phyloP scores from a whole-genome alignment of 2,113 vertebrate genomes.

The Phoenicopterus ruber region DNA sequence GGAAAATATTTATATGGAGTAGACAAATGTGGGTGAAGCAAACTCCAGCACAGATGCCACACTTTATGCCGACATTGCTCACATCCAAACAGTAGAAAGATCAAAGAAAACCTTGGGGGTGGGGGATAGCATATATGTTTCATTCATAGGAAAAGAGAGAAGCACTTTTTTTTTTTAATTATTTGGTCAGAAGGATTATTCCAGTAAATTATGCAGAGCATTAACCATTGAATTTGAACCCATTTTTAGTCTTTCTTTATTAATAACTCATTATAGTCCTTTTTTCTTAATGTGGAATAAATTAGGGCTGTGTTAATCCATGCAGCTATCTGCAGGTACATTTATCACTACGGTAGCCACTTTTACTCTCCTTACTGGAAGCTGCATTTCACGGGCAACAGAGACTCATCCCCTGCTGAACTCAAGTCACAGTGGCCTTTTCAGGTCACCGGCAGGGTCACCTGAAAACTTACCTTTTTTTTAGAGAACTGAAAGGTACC shows the following conservation, averaged over 20 bases:
- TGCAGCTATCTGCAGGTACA: constrained; percentile 44
- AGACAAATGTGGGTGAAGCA: background rate
- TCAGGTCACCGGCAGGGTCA: background rate
- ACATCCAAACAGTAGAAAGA: background rate
- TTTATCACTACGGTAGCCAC: background rate
- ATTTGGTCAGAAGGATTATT: constrained; percentile 30
- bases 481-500: background rate
- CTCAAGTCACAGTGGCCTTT: background rate
- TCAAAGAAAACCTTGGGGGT: background rate
- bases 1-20: background rate
- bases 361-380: background rate
- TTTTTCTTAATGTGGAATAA: constrained; percentile 40
- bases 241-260: constrained; percentile 40
- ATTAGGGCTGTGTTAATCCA: constrained; percentile 45
- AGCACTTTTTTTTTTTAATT: background rate
- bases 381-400: background rate
- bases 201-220: constrained; percentile 24
- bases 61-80: background rate
- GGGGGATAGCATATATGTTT: background rate
- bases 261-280: constrained; percentile 54
- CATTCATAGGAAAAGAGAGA: background rate
- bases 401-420: background rate
- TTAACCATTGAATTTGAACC: constrained; percentile 40
- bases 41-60: background rate
- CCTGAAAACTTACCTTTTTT: background rate